Base-by-base conservation (phyloP, 2,888 invertebrate species). In the Laspeyria flexula region DNA sequence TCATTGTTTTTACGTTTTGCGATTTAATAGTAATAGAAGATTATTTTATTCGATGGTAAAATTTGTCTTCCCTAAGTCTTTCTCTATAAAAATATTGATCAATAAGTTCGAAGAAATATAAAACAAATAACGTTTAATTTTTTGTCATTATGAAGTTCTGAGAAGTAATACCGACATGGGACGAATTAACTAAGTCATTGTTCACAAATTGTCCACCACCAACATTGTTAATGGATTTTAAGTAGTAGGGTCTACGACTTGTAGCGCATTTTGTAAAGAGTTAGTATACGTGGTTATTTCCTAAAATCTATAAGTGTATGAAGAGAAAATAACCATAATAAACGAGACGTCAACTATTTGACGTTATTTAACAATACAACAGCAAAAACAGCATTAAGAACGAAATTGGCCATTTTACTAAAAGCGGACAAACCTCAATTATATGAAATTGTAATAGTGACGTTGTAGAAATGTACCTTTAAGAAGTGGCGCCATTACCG, bases 351-450 rank as follows among this genome's bases (percentile, higher is more conserved):
- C 65, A 72, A 73, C 70, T 56, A 58, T 79, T 79, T 75, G 65
- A 71, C 55, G 66, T 75, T 73, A 74, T 80, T 83, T 58, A 71
- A 71, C 65, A 67, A 67, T 64, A 68, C 64, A 67, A 68, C 54
- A 60, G 65, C 68, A 65, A 73, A 85, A 87, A 86, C 81, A 85
- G 74, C 83, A 83, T 83, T 86, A 80, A 74, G 73, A 77, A 79
- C 73, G 60, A 91, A 90, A 90, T 88, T 86, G 89, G 63, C 88
- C 86, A 87, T 90, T 90, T 89, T 83, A 90, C 89, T 90, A 89
- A 91, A 90, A 88, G 89, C 84, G 79, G 78, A 74, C 84, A 85
- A 87, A 88, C 86, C 85, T 86, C 90, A 88, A 91, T 90, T 88
- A 90, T 85, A 78, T 69, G 77, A 81, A 86, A 87, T 87, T 81